Evolutionary conservation across 2,888 invertebrate genomes (phyloP).

Genomic region (Allolobophora icterica): DNA sequence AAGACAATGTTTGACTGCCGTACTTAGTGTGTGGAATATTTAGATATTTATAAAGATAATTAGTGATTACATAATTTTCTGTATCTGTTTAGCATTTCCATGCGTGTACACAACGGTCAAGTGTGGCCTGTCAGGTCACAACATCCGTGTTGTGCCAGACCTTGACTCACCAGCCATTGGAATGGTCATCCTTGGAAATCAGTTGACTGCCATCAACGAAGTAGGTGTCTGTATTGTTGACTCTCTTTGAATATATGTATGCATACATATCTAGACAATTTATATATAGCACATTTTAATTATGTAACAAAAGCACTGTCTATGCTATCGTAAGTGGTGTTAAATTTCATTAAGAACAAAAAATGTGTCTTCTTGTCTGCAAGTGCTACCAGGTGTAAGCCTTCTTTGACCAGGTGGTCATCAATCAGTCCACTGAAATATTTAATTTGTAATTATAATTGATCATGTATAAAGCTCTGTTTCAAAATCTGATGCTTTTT

Average conservation of each 20-base stretch:
- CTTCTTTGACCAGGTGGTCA: neutral
- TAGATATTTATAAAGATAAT: too few species aligned
- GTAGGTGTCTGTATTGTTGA: constrained; percentile 64
- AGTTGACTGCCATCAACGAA: constrained; percentile 73
- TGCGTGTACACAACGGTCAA: constrained; percentile 74
- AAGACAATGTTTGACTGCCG: too few species aligned
- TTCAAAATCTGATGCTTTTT: too few species aligned
- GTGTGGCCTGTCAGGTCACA: constrained; percentile 79
- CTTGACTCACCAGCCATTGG: constrained; percentile 76
- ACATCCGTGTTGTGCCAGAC: constrained; percentile 75
- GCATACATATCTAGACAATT: neutral
- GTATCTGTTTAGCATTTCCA: neutral
- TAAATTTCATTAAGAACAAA: neutral
- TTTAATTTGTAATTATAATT: too few species aligned
- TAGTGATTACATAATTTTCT: too few species aligned
- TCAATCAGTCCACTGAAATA: too few species aligned
- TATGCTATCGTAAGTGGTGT: neutral
- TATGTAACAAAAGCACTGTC: neutral
- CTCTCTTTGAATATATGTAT: neutral
- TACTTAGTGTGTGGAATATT: too few species aligned
- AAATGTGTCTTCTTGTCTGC: neutral
- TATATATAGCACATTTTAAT: neutral
- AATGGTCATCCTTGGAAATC: constrained; percentile 74
- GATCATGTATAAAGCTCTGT: too few species aligned
- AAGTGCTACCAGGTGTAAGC: neutral